These are phyloP conservation scores for Portevinia maculata DNA, from an alignment of 2,888 invertebrate species.

Conservation along the genomic window DNA sequence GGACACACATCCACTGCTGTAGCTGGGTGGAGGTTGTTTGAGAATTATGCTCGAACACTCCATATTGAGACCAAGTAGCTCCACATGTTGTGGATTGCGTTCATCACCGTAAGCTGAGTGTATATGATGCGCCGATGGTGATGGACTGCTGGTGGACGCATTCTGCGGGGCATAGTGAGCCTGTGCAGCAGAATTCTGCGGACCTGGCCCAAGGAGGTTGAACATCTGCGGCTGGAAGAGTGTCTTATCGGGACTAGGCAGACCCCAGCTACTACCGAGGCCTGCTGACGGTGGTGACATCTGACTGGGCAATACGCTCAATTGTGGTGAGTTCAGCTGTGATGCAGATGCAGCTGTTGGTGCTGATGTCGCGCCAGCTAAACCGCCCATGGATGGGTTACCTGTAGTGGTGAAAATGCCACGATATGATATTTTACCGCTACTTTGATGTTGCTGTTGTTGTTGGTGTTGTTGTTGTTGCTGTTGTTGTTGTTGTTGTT, in stretches of 20 bases:
- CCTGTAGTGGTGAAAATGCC: slow-evolving; percentile 89
- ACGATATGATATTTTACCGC: slow-evolving; percentile 86
- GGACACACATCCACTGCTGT: slow-evolving; percentile 85
- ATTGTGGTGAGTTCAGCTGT: slow-evolving; percentile 81
- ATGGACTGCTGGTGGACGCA: slow-evolving; percentile 82
- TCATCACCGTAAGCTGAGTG: slow-evolving; percentile 81
- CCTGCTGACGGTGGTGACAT: slow-evolving; percentile 85
- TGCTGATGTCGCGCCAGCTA: slow-evolving; percentile 76
- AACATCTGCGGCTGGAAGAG: slow-evolving; percentile 87
- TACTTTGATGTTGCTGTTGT: slow-evolving; percentile 82
- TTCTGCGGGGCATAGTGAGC: slow-evolving; percentile 84
- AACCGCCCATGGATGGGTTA: slow-evolving; percentile 81
- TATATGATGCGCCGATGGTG: slow-evolving; percentile 80
- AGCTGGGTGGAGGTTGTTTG: slow-evolving; percentile 87
- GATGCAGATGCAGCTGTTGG: slow-evolving; percentile 74
- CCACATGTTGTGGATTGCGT: slow-evolving; percentile 84
- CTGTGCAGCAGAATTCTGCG: slow-evolving; percentile 84
- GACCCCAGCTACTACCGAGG: slow-evolving; percentile 88
- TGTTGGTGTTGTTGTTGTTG: slow-evolving; percentile 82
- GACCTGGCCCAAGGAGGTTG: slow-evolving; percentile 85
- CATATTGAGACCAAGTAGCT: slow-evolving; percentile 85
- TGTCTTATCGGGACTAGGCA: slow-evolving; percentile 87
- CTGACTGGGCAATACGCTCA: slow-evolving; percentile 81
- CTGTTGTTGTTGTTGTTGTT: slow-evolving; percentile 81
- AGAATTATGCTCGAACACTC: slow-evolving; percentile 85